Evolutionary conservation across 2,888 invertebrate genomes (phyloP), one percentile per base, ranked within the genome.

Genomic region (Ellobium chinense): DNA sequence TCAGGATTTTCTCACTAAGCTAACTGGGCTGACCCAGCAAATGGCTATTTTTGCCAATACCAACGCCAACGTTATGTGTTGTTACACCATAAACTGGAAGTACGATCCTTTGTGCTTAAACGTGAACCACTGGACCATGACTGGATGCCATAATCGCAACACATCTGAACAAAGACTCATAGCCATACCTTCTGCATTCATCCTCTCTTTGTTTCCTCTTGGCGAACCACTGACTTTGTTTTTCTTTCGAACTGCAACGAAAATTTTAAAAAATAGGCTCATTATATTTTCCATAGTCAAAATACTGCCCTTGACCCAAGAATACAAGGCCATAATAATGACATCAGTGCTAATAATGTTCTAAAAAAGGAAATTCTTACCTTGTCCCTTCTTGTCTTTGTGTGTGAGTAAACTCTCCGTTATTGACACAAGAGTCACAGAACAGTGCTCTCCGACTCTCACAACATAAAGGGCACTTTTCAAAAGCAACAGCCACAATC

Each of bases 381-480:
- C 79, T 78, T 69, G 75, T 75, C 34, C 69, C 39, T 29, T 77
- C 73, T 58, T 83, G 85, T 66, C 85, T 86, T 83, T 85, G 85
- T 56, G 88, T 88, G 81, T 89, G 87, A 56, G 82, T 84, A 83
- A 89, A 90, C 31, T 85, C 74, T 63, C 90, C 90, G 34, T 78
- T 84, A 56, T 87, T 87, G 1, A 90, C 87, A 84, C 91, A 91
- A 36, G 62, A 29, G 27, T 80, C 75, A 75, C 80, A 80, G 14
- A 75, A 36, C 34, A 80, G 63, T 37, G 34, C 56, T 34, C 58
- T 62, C 46, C 75, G 56, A 36, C 63, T 80, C 36, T 80, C 80
- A 54, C 29, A 80, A 63, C 80, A 80, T 31, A 80, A 36, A 69
- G 80, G 80, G 56, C 80, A 80, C 80, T 75, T 80, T 63, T 80